These are phyloP conservation scores for Coelinius sp. DNA, from an alignment of 2,888 invertebrate species.

Conservation along the genomic window DNA sequence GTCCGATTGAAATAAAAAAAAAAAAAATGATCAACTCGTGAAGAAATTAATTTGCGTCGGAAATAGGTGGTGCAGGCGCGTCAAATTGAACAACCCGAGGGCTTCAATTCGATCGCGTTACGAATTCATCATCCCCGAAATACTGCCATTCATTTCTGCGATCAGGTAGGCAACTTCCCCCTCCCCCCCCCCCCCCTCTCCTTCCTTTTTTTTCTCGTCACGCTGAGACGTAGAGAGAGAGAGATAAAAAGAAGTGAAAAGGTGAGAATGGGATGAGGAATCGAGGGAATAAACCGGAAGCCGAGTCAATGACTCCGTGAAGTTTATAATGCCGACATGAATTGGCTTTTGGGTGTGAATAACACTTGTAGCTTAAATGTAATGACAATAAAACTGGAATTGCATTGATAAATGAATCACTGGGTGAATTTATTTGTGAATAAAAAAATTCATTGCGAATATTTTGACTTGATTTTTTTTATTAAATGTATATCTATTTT, in stretches of 20 bases:
- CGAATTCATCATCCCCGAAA: conserved; percentile 59
- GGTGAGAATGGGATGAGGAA: conserved; percentile 24
- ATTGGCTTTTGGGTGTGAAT: conserved; percentile 8
- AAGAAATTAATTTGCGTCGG: conserved; percentile 3
- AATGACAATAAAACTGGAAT: conserved; percentile 34
- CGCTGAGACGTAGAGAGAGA: conserved; percentile 31
- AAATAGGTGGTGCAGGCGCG: conserved; percentile 14
- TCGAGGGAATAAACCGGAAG: conserved; percentile 57
- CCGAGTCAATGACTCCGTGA: conserved; percentile 62
- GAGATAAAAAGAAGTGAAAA: conserved; percentile 29
- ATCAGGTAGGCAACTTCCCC: conserved; percentile 41
- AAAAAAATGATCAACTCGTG: neutral
- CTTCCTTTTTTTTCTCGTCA: conserved; percentile 25
- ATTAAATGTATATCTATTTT: too few relatives aligned
- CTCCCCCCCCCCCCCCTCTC: conserved; percentile 21
- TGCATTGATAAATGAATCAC: neutral
- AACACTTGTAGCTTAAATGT: neutral
- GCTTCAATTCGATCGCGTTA: conserved; percentile 49
- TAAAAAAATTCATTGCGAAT: too few relatives aligned
- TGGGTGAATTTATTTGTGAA: neutral
- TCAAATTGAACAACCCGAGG: conserved; percentile 22
- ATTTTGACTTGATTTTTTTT: too few relatives aligned
- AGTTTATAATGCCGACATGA: conserved; percentile 23
- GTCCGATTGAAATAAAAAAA: neutral
- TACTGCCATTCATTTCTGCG: conserved; percentile 57